phyloP scores from a whole-genome alignment of 2,888 invertebrate genomes.

The Melanostoma scalare region DNA sequence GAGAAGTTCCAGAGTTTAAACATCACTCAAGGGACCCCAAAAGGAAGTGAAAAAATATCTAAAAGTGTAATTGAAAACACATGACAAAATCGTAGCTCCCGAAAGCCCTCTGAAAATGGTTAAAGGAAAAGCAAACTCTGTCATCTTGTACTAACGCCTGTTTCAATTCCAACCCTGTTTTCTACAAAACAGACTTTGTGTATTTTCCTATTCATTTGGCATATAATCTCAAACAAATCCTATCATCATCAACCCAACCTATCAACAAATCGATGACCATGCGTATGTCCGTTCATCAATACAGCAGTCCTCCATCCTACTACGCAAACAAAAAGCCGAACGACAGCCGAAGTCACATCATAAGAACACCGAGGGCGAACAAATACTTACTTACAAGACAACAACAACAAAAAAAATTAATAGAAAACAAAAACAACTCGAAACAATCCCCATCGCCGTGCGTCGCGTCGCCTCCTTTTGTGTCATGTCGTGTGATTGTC shows the following conservation, averaged over 20 bases:
- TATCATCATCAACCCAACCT: slow-evolving; percentile 48
- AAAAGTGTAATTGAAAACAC: slow-evolving; percentile 55
- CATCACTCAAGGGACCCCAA: slow-evolving; percentile 30
- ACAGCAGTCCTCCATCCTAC: slow-evolving; percentile 18
- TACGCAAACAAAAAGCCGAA: slow-evolving; percentile 19
- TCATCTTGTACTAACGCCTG: slow-evolving; percentile 7
- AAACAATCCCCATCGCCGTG: slow-evolving; percentile 29
- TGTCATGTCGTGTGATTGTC: slow-evolving; percentile 53
- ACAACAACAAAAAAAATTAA: slow-evolving; percentile 9
- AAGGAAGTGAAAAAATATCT: slow-evolving; percentile 23
- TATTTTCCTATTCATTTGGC: slow-evolving; percentile 41
- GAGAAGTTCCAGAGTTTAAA: slow-evolving; percentile 32
- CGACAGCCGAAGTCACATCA: not conserved
- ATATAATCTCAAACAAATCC: slow-evolving; percentile 56
- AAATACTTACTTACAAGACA: not conserved
- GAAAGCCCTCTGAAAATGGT: slow-evolving; percentile 42
- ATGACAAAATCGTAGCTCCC: slow-evolving; percentile 41
- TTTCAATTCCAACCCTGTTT: slow-evolving; percentile 16
- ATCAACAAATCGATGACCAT: slow-evolving; percentile 63
- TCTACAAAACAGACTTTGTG: not conserved
- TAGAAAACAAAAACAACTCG: slow-evolving; percentile 11
- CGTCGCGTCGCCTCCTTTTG: slow-evolving; percentile 13
- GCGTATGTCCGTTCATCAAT: slow-evolving; percentile 54
- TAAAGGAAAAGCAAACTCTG: slow-evolving; percentile 6
- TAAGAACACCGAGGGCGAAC: not conserved